These are phyloP conservation scores for Cyprinodon brontotheroides DNA, from an alignment of 2,113 vertebrate genomes.

Conservation along the genomic window DNA sequence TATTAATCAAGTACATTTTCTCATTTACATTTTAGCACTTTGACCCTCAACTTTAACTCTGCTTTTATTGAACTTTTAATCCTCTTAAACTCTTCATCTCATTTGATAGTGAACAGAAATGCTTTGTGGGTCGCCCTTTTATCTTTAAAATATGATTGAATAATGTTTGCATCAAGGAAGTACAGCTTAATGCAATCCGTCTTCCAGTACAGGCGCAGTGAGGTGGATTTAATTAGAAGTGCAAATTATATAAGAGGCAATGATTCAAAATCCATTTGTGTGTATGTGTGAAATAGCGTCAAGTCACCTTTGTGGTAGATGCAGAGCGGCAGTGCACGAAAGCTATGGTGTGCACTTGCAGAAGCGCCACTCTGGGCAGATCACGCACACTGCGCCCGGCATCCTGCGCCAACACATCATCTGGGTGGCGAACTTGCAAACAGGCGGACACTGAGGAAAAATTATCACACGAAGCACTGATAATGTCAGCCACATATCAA, in stretches of 20 bases:
- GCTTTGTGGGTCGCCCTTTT: slow-evolving; percentile 14
- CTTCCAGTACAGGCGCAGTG: slow-evolving; percentile 23
- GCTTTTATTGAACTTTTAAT: slow-evolving; percentile 1
- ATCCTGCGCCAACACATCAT: slow-evolving; percentile 96
- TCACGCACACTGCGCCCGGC: slow-evolving; percentile 97
- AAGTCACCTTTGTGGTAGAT: slow-evolving; percentile 98
- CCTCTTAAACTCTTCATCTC: neutral
- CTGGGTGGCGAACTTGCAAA: slow-evolving; percentile 73
- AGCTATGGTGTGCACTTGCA: slow-evolving; percentile 98
- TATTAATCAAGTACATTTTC: neutral
- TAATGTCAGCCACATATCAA: slow-evolving; percentile 37
- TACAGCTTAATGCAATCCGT: slow-evolving; percentile 4
- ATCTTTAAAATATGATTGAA: slow-evolving; percentile 5
- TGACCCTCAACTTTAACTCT: neutral
- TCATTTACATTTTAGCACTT: neutral
- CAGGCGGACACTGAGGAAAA: slow-evolving; percentile 40
- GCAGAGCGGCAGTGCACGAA: slow-evolving; percentile 99
- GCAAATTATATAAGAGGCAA: slow-evolving; percentile 38
- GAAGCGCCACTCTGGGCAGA: slow-evolving; percentile 98
- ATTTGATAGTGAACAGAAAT: slow-evolving; percentile 24
- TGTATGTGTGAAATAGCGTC: slow-evolving; percentile 27
- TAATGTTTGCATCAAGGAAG: slow-evolving; percentile 27
- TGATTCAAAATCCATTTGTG: slow-evolving; percentile 19
- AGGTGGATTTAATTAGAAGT: slow-evolving; percentile 54
- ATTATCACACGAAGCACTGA: slow-evolving; percentile 43